Evolutionary conservation across 1,140 invertebrate genomes (phyloP).

Genomic region (Temnothorax longispinosus): DNA sequence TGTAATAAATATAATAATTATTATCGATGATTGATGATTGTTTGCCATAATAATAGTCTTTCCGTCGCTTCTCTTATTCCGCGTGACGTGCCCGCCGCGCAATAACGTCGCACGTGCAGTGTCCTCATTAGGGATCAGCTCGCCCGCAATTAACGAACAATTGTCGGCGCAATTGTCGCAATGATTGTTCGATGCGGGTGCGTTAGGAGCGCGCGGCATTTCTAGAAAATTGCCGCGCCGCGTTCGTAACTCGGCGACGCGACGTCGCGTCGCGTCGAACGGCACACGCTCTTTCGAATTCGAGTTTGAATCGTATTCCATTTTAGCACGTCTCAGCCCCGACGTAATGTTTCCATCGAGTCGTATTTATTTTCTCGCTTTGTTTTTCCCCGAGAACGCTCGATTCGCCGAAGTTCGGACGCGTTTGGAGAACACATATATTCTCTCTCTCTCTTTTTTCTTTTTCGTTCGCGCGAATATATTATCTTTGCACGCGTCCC

Average conservation of each 20-base stretch:
- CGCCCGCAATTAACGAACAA: slow-evolving; percentile 46
- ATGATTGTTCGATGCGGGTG: slow-evolving; percentile 30
- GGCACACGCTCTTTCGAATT: background rate
- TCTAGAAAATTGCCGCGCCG: slow-evolving; percentile 22
- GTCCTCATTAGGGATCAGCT: slow-evolving; percentile 8
- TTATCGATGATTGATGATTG: background rate
- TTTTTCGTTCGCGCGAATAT: background rate
- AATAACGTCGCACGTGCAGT: background rate
- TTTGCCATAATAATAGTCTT: background rate
- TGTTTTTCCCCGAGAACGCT: background rate
- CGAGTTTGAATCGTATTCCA: background rate
- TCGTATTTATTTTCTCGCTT: background rate
- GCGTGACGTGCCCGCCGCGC: background rate
- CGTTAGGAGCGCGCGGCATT: background rate
- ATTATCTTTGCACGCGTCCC: background rate
- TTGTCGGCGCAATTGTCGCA: slow-evolving; percentile 30
- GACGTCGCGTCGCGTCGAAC: background rate
- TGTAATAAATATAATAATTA: background rate
- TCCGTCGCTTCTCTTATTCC: background rate
- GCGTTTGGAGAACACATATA: background rate
- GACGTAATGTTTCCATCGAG: slow-evolving; percentile 11
- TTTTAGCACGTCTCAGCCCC: background rate
- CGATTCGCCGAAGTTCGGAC: slow-evolving; percentile 10
- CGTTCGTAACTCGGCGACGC: background rate
- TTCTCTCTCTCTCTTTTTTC: background rate